Percentiles rank a stretch among this genome's conserved stretches.
Evolutionary conservation across 2,113 vertebrate species (phyloP).

Genomic region (Crotophaga sulcirostris): DNA sequence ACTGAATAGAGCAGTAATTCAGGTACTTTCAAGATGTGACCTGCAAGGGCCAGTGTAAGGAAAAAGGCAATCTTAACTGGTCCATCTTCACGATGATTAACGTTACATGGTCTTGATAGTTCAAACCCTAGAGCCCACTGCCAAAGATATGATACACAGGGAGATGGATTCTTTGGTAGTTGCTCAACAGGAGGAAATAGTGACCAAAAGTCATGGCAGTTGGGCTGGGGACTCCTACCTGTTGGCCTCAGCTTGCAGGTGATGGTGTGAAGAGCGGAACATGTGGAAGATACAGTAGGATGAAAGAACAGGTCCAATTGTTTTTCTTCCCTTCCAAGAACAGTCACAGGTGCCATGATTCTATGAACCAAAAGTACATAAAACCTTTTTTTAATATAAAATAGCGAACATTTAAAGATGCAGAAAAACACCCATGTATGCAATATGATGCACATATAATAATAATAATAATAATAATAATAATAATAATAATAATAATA

Average conservation of each 20-base stretch:
- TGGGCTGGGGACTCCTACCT: neutral
- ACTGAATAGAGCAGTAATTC: neutral
- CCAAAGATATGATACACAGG: neutral
- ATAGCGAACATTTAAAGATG: neutral
- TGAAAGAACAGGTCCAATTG: neutral
- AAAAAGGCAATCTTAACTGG: neutral
- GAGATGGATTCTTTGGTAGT: neutral
- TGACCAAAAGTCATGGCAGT: neutral
- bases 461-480: too few relatives aligned
- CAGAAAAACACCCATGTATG: neutral
- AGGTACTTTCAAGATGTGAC: neutral
- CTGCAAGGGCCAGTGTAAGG: neutral
- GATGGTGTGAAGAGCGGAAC: neutral
- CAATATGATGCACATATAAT: too few relatives aligned
- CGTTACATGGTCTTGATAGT: neutral
- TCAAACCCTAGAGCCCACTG: neutral
- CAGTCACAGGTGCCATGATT: neutral
- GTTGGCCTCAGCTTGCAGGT: neutral
- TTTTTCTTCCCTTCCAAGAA: neutral
- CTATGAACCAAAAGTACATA: neutral
- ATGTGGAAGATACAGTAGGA: neutral
- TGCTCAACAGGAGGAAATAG: neutral
- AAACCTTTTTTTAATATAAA: neutral
- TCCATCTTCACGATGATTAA: neutral
- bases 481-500: too few relatives aligned